phyloP scores from a whole-genome alignment of 2,113 vertebrate genomes.

The Anhinga anhinga region DNA sequence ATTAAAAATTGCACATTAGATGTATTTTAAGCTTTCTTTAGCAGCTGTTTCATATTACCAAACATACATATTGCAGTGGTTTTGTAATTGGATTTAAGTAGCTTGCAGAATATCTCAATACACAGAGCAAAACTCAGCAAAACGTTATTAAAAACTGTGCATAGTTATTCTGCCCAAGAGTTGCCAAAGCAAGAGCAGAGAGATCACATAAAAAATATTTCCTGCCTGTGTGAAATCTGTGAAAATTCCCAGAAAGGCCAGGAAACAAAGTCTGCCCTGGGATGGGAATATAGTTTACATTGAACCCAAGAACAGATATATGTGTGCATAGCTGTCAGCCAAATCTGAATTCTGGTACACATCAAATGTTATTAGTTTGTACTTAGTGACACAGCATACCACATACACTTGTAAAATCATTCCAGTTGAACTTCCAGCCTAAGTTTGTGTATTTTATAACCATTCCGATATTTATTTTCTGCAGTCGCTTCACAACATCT shows the following conservation, averaged over 20 bases:
- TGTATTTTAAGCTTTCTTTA: conserved; percentile 13
- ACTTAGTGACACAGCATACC: neutral
- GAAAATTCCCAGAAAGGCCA: neutral
- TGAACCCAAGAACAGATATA: neutral
- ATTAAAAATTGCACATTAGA: conserved; percentile 27
- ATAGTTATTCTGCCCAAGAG: neutral
- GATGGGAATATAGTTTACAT: neutral
- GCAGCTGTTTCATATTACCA: conserved; percentile 43
- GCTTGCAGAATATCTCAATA: conserved; percentile 1
- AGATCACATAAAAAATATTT: neutral
- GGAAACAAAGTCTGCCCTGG: neutral
- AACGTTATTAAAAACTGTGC: neutral
- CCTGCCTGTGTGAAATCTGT: neutral
- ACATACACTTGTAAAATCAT: neutral
- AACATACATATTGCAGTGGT: neutral
- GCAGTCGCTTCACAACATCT: neutral
- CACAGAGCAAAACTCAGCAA: neutral
- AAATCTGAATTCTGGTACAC: neutral
- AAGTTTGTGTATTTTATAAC: neutral
- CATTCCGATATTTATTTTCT: neutral
- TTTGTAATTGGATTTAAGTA: conserved; percentile 33
- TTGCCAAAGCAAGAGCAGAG: neutral
- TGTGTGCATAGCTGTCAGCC: neutral
- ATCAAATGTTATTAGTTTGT: neutral
- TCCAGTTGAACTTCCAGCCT: neutral